phyloP scores from a whole-genome alignment of 1,140 invertebrate genomes.

The Hesperophylax magnus region DNA sequence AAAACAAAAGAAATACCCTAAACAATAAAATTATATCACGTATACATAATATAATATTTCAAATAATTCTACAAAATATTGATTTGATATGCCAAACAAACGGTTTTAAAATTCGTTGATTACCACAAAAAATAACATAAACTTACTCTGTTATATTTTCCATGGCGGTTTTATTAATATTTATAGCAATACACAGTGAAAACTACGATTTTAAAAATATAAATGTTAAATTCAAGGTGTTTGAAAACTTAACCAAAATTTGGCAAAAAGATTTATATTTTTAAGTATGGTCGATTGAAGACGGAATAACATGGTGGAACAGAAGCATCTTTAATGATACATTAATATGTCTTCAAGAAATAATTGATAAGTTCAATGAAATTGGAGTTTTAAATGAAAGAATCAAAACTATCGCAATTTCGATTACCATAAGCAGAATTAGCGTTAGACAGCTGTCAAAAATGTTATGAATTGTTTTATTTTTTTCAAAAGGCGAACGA shows the following conservation, averaged over 20 bases:
- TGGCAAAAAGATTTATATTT: not conserved
- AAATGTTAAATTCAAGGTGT: not conserved
- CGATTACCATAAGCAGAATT: not conserved
- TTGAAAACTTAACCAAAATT: constrained; percentile 17
- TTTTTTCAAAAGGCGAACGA: too few relatives aligned
- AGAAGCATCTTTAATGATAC: not conserved
- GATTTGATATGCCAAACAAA: not conserved
- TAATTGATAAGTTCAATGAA: not conserved
- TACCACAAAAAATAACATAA: not conserved
- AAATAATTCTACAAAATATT: not conserved
- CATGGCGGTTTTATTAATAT: not conserved
- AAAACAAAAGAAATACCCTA: not conserved
- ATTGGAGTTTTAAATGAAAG: not conserved
- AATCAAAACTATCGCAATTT: not conserved
- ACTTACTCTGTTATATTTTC: not conserved
- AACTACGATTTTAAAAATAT: not conserved
- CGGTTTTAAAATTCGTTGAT: not conserved
- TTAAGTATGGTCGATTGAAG: not conserved
- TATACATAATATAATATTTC: not conserved
- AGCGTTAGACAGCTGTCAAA: constrained; percentile 20
- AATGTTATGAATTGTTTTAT: constrained; percentile 27
- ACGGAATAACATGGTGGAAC: not conserved
- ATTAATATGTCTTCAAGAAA: too few relatives aligned
- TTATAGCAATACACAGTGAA: not conserved
- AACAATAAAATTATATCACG: not conserved